A percentile compares a stretch with the other conserved stretches of the same genome.
Conservation (phyloP, 1,140 invertebrate species). For the Helicoverpa armigera region DNA sequence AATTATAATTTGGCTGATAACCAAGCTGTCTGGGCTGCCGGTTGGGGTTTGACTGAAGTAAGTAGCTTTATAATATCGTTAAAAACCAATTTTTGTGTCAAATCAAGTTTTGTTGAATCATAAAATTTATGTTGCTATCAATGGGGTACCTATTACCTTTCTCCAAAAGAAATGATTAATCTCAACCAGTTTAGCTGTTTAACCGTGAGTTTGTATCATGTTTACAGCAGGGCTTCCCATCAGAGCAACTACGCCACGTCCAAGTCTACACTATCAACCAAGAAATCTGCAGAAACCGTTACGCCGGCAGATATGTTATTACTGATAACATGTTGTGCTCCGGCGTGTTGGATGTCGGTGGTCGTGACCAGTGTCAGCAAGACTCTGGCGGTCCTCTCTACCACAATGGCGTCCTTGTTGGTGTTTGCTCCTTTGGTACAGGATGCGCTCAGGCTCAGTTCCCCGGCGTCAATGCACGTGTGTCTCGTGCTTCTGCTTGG, state of each 20-base stretch:
- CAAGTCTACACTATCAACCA: constrained; percentile 71
- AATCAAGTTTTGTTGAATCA: too few relatives aligned
- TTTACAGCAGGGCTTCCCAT: not conserved
- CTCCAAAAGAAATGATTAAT: not conserved
- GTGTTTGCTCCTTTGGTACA: constrained; percentile 86
- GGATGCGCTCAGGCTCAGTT: constrained; percentile 80
- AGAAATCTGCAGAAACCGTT: constrained; percentile 50
- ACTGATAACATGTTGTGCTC: constrained; percentile 75
- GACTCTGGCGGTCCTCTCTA: constrained; percentile 77
- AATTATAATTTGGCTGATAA: constrained; percentile 65
- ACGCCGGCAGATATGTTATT: constrained; percentile 4
- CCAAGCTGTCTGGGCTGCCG: constrained; percentile 61
- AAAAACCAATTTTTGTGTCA: too few relatives aligned
- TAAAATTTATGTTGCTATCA: too few relatives aligned
- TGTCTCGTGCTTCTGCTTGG: constrained; percentile 60
- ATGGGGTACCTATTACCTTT: not conserved
- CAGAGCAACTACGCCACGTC: constrained; percentile 69
- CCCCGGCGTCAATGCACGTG: constrained; percentile 85
- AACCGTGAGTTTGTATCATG: not conserved
- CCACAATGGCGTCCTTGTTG: constrained; percentile 81
- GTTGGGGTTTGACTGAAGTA: constrained; percentile 67
- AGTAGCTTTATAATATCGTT: constrained; percentile 29
- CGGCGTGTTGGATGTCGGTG: constrained; percentile 66
- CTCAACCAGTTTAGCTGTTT: not conserved
- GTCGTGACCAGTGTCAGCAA: constrained; percentile 60